phyloP scores from a whole-genome alignment of 2,113 vertebrate genomes.

The Macrotus californicus region DNA sequence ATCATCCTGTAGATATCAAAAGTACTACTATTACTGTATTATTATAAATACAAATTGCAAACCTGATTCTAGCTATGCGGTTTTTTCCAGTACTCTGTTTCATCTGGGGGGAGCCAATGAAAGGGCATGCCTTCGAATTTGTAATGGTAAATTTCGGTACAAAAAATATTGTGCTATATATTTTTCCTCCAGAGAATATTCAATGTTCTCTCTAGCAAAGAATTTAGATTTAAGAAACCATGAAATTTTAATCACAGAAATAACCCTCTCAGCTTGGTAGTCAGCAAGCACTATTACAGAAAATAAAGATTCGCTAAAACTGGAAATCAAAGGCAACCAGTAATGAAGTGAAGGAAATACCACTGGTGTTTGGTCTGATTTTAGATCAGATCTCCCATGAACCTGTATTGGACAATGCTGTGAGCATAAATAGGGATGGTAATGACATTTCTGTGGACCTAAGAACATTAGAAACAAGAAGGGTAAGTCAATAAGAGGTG shows the following conservation, averaged over 20 bases:
- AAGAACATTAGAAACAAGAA: neutral
- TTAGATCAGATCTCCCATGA: neutral
- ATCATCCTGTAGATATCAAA: neutral
- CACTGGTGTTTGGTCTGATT: neutral
- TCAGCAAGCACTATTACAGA: neutral
- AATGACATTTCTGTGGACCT: neutral
- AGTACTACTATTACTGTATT: neutral
- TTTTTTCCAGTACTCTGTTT: neutral
- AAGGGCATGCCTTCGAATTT: neutral
- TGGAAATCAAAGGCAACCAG: neutral
- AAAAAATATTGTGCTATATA: neutral
- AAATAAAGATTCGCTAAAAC: conserved; percentile 24
- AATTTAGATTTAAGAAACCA: conserved; percentile 28
- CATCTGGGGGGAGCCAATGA: neutral
- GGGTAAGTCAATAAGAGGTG: neutral
- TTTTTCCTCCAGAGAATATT: neutral
- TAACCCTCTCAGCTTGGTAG: conserved; percentile 7
- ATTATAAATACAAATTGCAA: conserved; percentile 10
- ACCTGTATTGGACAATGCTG: neutral
- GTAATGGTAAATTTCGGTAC: conserved; percentile 21
- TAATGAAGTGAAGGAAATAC: neutral
- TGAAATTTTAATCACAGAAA: conserved; percentile 53
- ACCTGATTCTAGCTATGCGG: neutral
- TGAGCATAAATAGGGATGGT: neutral
- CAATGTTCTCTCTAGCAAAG: conserved; percentile 19